Conservation (phyloP, 2,113 vertebrate species). For the Emydocephalus ijimae region DNA sequence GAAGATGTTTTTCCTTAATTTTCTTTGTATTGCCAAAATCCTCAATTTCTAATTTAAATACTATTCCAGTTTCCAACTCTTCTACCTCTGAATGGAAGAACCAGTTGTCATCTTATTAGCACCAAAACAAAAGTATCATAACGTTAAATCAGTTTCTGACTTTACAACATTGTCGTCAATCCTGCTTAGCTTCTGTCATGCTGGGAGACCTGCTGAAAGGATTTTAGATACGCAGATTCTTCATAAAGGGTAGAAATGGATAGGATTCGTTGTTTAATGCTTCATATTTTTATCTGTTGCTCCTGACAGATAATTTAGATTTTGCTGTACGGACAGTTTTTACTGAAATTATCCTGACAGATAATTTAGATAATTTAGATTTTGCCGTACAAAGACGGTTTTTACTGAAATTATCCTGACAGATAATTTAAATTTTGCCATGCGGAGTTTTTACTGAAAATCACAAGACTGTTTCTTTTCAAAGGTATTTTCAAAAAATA, state of each 20-base stretch:
- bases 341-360: not conserved
- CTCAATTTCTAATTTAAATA: not conserved
- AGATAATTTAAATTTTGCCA: not conserved
- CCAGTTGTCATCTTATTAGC: not conserved
- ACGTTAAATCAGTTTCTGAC: not conserved
- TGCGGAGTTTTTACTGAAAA: not conserved
- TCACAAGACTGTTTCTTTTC: not conserved
- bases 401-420: not conserved
- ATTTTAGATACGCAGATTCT: not conserved
- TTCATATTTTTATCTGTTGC: not conserved
- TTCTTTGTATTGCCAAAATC: not conserved
- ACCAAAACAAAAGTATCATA: not conserved
- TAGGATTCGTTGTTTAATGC: not conserved
- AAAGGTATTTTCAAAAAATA: slow-evolving; percentile 70
- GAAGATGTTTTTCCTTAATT: not conserved
- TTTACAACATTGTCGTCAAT: not conserved
- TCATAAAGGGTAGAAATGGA: not conserved
- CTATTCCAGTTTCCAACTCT: not conserved
- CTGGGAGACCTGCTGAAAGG: not conserved
- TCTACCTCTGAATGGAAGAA: not conserved
- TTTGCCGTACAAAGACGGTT: not conserved
- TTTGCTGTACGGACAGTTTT: not conserved
- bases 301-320: not conserved
- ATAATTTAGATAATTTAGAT: no score
- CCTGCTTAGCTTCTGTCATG: not conserved